Percentiles rank a stretch among this genome's conserved stretches.
These are phyloP conservation scores for Apotomis turbidana DNA, from an alignment of 2,888 invertebrate species.

Conservation along the genomic window DNA sequence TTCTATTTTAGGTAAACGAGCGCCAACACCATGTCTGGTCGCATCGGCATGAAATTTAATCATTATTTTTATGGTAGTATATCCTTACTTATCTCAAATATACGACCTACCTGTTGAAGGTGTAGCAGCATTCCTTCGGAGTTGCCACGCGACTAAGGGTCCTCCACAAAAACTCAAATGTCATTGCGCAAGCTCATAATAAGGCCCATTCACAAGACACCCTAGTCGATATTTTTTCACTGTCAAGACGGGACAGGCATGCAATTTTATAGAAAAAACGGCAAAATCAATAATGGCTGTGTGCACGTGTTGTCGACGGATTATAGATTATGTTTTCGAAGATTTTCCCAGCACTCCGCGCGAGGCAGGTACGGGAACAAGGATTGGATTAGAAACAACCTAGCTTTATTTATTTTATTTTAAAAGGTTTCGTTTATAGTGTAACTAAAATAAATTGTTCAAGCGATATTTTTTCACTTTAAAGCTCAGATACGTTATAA, in stretches of 20 bases:
- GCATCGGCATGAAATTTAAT: constrained; percentile 16
- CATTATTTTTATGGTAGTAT: constrained; percentile 26
- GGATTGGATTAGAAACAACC: constrained; percentile 52
- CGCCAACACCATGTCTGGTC: constrained; percentile 4
- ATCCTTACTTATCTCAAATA: constrained; percentile 30
- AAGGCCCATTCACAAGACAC: constrained; percentile 78
- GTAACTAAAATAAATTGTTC: neutral
- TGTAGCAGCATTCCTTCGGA: constrained; percentile 52
- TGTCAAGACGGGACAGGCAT: constrained; percentile 72
- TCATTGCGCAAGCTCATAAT: constrained; percentile 82
- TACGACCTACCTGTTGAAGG: constrained; percentile 34
- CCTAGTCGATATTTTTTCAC: constrained; percentile 74
- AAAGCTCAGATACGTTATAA: too few species aligned
- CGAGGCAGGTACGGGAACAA: constrained; percentile 70
- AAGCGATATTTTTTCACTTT: neutral
- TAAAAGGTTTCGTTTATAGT: neutral
- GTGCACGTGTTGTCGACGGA: constrained; percentile 83
- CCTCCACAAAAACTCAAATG: constrained; percentile 72
- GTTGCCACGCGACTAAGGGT: constrained; percentile 71
- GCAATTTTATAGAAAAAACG: constrained; percentile 82
- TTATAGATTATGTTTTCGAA: constrained; percentile 80
- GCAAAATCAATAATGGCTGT: constrained; percentile 81
- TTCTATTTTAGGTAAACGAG: constrained; percentile 6
- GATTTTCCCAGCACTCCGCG: constrained; percentile 78
- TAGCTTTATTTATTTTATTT: constrained; percentile 5